Conservation (phyloP, 1,140 invertebrate genomes). For the Trichogramma pretiosum region DNA sequence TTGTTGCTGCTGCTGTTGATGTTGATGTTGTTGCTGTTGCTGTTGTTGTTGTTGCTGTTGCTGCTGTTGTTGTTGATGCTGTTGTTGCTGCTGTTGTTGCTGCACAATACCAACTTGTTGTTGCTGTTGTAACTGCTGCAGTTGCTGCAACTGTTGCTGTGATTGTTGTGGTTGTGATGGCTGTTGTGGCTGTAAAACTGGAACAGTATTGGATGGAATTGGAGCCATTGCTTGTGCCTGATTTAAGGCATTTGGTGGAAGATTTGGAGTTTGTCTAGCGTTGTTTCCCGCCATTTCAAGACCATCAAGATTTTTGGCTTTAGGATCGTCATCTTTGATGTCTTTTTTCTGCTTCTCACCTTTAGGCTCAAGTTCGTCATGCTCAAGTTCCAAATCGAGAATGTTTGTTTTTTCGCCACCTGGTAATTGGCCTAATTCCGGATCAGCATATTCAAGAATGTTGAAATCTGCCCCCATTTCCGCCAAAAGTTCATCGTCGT, state of each 20-base stretch:
- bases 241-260: slow-evolving; percentile 24
- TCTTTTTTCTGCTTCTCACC: slow-evolving; percentile 50
- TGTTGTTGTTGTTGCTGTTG: slow-evolving; percentile 15
- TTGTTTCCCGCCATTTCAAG: slow-evolving; percentile 21
- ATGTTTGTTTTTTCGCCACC: slow-evolving; percentile 67
- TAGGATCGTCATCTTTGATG: slow-evolving; percentile 34
- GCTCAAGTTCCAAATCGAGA: slow-evolving; percentile 69
- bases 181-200: too few relatives aligned
- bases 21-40: slow-evolving; percentile 10
- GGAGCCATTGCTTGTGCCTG: slow-evolving; percentile 24
- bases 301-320: slow-evolving; percentile 18
- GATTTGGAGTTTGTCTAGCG: slow-evolving; percentile 24
- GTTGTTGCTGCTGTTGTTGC: too few relatives aligned
- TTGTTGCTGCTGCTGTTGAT: slow-evolving; percentile 2
- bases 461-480: slow-evolving; percentile 92
- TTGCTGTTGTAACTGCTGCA: slow-evolving; percentile 17
- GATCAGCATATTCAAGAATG: slow-evolving; percentile 90
- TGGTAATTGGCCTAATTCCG: slow-evolving; percentile 75
- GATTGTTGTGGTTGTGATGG: slow-evolving; percentile 24
- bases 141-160: too few relatives aligned
- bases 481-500: slow-evolving; percentile 80
- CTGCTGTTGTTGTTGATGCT: slow-evolving; percentile 17
- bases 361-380: slow-evolving; percentile 51
- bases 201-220: too few relatives aligned
- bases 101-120: too few relatives aligned